phyloP scores from a whole-genome alignment of 2,797 vertebrate genomes.

The Vipera latastei region DNA sequence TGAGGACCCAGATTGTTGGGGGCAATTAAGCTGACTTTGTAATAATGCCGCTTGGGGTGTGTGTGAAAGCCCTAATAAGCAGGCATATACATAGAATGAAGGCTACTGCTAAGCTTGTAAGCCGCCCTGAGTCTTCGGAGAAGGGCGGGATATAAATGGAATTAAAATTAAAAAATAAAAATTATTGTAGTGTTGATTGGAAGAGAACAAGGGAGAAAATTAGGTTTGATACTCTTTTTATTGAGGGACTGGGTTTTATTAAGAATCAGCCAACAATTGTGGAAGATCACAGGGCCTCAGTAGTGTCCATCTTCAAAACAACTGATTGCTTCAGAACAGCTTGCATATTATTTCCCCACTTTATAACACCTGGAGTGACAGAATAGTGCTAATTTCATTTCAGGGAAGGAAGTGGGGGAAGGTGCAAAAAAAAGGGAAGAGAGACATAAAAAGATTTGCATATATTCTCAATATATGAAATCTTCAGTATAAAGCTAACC shows the following conservation, averaged over 20 bases:
- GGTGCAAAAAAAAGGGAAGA: slow-evolving; percentile 36
- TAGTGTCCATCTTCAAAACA: slow-evolving; percentile 78
- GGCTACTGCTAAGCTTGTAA: too few species aligned
- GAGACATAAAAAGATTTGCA: slow-evolving; percentile 60
- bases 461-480: slow-evolving; percentile 52
- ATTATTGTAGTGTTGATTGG: slow-evolving; percentile 77
- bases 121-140: too few species aligned
- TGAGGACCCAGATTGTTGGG: too few species aligned
- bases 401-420: slow-evolving; percentile 53
- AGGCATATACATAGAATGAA: too few species aligned
- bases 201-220: slow-evolving; percentile 78
- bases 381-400: slow-evolving; percentile 82
- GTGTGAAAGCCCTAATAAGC: too few species aligned
- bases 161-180: too few species aligned
- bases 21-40: too few species aligned
- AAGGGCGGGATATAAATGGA: too few species aligned
- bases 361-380: slow-evolving; percentile 80
- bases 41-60: too few species aligned
- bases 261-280: slow-evolving; percentile 82
- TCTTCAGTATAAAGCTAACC: slow-evolving; percentile 69
- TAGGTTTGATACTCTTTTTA: slow-evolving; percentile 79
- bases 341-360: slow-evolving; percentile 76
- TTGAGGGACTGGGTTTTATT: slow-evolving; percentile 84
- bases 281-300: slow-evolving; percentile 78
- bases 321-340: slow-evolving; percentile 87